Conservation (phyloP, 1,140 invertebrate genomes). For the Drosophila ohnishii region DNA sequence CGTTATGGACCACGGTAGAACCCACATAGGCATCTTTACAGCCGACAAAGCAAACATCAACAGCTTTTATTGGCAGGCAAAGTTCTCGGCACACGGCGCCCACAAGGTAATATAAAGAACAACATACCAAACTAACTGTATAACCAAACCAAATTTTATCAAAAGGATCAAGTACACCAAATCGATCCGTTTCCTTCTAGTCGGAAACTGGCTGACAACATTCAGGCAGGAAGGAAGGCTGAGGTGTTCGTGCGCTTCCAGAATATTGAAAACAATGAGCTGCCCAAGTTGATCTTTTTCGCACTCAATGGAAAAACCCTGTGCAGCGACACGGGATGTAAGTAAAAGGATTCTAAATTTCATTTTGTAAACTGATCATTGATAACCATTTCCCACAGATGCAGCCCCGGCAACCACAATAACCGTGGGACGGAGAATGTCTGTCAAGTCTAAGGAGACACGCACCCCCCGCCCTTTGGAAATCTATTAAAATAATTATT, state of each 20-base stretch:
- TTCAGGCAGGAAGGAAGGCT: neutral
- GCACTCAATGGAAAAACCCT: neutral
- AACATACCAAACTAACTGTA: too few species aligned
- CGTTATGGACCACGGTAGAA: neutral
- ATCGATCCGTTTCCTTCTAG: conserved; percentile 4
- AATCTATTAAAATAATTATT: too few species aligned
- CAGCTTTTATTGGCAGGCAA: conserved; percentile 10
- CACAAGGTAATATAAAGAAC: neutral
- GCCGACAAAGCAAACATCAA: neutral
- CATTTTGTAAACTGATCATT: neutral
- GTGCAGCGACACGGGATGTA: neutral
- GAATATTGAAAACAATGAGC: neutral
- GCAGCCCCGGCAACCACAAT: neutral
- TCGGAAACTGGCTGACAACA: neutral
- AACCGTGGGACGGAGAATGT: neutral
- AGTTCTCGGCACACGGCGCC: neutral
- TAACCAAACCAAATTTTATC: neutral
- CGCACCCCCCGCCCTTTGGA: too few species aligned
- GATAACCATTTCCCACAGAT: neutral
- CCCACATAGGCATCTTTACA: conserved; percentile 2
- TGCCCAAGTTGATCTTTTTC: conserved; percentile 9
- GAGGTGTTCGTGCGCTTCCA: conserved; percentile 1
- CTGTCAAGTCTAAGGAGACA: neutral
- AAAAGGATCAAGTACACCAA: conserved; percentile 3
- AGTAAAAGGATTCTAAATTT: neutral